Conservation (phyloP, 2,888 invertebrate genomes). For the Platycheirus albimanus region DNA sequence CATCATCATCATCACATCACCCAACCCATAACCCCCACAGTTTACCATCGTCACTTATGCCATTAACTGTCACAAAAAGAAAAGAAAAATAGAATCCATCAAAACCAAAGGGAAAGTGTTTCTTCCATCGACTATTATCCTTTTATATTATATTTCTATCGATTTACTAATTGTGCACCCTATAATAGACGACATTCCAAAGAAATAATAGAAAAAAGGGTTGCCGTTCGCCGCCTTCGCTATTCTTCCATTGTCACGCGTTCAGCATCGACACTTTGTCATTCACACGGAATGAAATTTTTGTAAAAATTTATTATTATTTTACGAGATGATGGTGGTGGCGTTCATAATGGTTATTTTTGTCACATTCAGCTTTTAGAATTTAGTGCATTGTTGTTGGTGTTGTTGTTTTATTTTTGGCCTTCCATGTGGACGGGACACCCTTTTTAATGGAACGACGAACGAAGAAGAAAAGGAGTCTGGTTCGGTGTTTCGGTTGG, state of each 20-base stretch:
- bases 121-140: constrained; percentile 14
- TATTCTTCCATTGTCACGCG: constrained; percentile 24
- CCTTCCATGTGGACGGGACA: constrained; percentile 5
- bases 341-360: constrained; percentile 64
- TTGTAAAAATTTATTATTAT: constrained; percentile 26
- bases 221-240: constrained; percentile 23
- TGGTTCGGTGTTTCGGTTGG: no score
- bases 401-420: constrained; percentile 15
- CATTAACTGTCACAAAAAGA: constrained; percentile 41
- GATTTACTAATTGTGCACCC: constrained; percentile 33
- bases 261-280: constrained; percentile 42
- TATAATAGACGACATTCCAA: constrained; percentile 8
- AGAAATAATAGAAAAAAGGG: constrained; percentile 27
- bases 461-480: no score
- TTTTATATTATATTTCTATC: constrained; percentile 29
- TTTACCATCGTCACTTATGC: constrained; percentile 51
- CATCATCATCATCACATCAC: no score
- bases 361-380: constrained; percentile 53
- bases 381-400: constrained; percentile 29
- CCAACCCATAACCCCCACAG: constrained; percentile 20
- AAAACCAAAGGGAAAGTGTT: background rate
- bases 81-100: constrained; percentile 34
- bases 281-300: constrained; percentile 51
- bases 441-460: constrained; percentile 4
- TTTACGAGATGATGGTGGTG: constrained; percentile 37